Percentiles rank a stretch among this genome's conserved stretches.
Evolutionary conservation across 1,140 invertebrate genomes (phyloP).

Genomic region (Caenorhabditis brenneri): DNA sequence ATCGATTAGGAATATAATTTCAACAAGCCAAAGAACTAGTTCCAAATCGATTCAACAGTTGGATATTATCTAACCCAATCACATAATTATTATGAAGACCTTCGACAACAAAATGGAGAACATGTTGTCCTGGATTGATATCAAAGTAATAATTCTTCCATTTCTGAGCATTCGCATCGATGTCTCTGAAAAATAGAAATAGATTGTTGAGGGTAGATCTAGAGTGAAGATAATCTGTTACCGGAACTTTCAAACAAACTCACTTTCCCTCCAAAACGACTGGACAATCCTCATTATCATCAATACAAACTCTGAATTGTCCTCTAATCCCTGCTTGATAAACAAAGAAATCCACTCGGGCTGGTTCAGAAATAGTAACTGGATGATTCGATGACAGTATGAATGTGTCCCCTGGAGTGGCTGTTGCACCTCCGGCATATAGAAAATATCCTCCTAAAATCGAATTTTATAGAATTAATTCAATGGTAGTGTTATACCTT

Average conservation of each 20-base stretch:
- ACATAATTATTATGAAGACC: constrained; percentile 57
- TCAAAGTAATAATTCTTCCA: constrained; percentile 52
- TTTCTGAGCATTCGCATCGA: constrained; percentile 44
- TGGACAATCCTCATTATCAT: constrained; percentile 53
- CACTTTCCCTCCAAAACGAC: constrained; percentile 44
- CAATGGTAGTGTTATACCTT: neutral
- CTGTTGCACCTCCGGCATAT: constrained; percentile 46
- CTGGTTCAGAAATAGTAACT: constrained; percentile 45
- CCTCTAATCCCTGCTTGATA: constrained; percentile 56
- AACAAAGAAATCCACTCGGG: constrained; percentile 53
- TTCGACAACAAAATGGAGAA: constrained; percentile 57
- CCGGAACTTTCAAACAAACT: neutral
- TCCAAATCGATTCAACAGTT: constrained; percentile 54
- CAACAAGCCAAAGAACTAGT: constrained; percentile 46
- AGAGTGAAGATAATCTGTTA: neutral
- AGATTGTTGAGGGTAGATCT: neutral
- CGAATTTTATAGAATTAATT: neutral
- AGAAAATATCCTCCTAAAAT: constrained; percentile 53
- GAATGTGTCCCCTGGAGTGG: constrained; percentile 44
- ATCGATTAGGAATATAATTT: neutral
- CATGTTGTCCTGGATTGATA: constrained; percentile 44
- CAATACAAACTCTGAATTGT: constrained; percentile 55
- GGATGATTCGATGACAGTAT: constrained; percentile 48
- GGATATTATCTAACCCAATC: constrained; percentile 57
- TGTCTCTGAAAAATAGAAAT: constrained; percentile 29